Evolutionary conservation across 2,888 invertebrate genomes (phyloP).

Genomic region (Sarcophaga subvicina): DNA sequence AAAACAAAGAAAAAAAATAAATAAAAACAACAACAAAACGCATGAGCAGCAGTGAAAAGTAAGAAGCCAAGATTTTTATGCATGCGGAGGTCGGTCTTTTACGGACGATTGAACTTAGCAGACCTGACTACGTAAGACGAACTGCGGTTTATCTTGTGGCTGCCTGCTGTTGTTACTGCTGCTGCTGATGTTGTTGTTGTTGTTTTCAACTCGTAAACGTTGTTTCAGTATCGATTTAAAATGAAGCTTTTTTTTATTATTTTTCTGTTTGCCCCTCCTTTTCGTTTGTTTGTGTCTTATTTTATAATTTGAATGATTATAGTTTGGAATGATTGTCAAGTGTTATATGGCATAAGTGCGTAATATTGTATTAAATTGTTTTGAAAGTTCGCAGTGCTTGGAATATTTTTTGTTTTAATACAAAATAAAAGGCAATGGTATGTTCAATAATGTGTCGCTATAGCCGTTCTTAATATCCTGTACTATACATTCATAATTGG

Average conservation of each 20-base stretch:
- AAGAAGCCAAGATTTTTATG: conserved; percentile 33
- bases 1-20: not conserved
- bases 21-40: not conserved
- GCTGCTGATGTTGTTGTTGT: not conserved
- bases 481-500: too few species aligned
- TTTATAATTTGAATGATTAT: conserved; percentile 13
- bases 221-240: too few species aligned
- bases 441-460: too few species aligned
- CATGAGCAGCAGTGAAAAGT: conserved; percentile 15
- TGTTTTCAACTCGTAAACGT: not conserved
- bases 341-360: not conserved
- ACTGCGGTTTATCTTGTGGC: not conserved
- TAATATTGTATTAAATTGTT: conserved; percentile 14
- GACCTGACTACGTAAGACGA: conserved; percentile 8
- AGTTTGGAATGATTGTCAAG: conserved; percentile 10
- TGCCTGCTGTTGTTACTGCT: conserved; percentile 22
- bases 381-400: too few species aligned
- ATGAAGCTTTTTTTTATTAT: too few species aligned
- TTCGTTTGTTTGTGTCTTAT: not conserved
- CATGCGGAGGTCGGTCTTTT: conserved; percentile 18
- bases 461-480: too few species aligned
- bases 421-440: too few species aligned
- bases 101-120: conserved; percentile 48
- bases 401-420: too few species aligned
- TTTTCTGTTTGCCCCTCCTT: not conserved